Percentiles rank a stretch among this genome's conserved stretches.
Conservation (phyloP, 2,888 invertebrate species). For the Euclidia mi region DNA sequence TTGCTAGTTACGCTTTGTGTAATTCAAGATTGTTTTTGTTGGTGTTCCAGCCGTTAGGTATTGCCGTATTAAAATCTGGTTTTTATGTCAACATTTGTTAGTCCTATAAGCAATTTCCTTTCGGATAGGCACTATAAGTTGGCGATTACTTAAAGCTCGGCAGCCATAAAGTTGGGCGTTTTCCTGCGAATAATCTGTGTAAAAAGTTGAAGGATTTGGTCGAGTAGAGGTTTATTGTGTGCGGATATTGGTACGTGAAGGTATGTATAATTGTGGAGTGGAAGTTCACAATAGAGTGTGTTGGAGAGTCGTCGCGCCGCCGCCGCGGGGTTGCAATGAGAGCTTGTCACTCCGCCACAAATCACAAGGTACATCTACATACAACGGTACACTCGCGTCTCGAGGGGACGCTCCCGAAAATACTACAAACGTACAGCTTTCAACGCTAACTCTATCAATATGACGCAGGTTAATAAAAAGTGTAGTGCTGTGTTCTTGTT, state of each 20-base stretch:
- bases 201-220: slow-evolving; percentile 29
- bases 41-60: slow-evolving; percentile 30
- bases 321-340: slow-evolving; percentile 69
- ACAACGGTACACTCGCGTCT: slow-evolving; percentile 51
- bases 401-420: slow-evolving; percentile 48
- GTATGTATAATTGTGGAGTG: slow-evolving; percentile 37
- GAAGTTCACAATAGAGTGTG: slow-evolving; percentile 68
- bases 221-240: slow-evolving; percentile 42
- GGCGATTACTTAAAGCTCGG: slow-evolving; percentile 34
- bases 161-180: slow-evolving; percentile 29
- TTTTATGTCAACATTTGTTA: slow-evolving; percentile 22
- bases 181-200: slow-evolving; percentile 29
- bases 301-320: slow-evolving; percentile 65
- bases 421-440: slow-evolving; percentile 44
- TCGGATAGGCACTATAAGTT: slow-evolving; percentile 36
- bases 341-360: slow-evolving; percentile 75
- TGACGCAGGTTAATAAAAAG: background rate
- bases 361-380: slow-evolving; percentile 68
- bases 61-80: slow-evolving; percentile 19
- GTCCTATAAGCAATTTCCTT: slow-evolving; percentile 27
- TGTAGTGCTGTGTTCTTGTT: background rate
- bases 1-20: slow-evolving; percentile 63
- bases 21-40: slow-evolving; percentile 66
- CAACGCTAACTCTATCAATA: slow-evolving; percentile 34
- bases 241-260: slow-evolving; percentile 30